A percentile compares a stretch with the other conserved stretches of the same genome.
Evolutionary conservation across 2,113 vertebrate species (phyloP).

Genomic region (Todiramphus chloris): DNA sequence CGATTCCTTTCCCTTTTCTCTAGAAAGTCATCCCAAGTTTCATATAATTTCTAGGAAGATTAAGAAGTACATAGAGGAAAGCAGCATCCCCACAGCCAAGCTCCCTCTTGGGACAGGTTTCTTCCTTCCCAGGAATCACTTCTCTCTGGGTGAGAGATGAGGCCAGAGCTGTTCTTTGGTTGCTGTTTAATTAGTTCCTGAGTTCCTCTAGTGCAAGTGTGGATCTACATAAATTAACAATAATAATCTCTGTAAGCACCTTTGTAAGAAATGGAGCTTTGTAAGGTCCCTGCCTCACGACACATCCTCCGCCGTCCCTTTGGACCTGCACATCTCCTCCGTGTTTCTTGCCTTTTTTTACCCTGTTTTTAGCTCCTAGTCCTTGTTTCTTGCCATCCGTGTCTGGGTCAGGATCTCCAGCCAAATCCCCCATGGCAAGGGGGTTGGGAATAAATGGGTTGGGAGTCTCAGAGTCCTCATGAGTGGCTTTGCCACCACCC

Average conservation of each 20-base stretch:
- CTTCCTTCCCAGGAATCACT: not conserved
- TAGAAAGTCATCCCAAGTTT: not conserved
- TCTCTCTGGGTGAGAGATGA: not conserved
- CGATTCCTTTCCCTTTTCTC: not conserved
- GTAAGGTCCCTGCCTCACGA: not conserved
- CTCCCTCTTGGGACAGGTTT: not conserved
- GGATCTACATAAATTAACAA: not conserved
- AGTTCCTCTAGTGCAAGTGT: not conserved
- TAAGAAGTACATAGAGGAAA: not conserved
- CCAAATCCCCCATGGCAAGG: not conserved
- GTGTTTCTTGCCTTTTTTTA: not conserved
- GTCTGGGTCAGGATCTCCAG: not conserved
- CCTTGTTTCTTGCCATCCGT: not conserved
- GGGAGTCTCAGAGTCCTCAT: not conserved
- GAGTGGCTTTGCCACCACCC: not conserved
- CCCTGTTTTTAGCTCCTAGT: not conserved
- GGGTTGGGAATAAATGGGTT: not conserved
- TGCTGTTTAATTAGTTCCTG: slow-evolving; percentile 15
- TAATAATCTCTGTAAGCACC: not conserved
- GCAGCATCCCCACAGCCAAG: not conserved
- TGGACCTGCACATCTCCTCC: not conserved
- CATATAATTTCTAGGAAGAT: not conserved
- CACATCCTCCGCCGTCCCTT: not conserved
- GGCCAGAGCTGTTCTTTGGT: not conserved
- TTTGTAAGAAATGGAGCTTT: not conserved